Evolutionary conservation across 1,140 invertebrate species (phyloP).

Genomic region (Meloidogyne hapla): DNA sequence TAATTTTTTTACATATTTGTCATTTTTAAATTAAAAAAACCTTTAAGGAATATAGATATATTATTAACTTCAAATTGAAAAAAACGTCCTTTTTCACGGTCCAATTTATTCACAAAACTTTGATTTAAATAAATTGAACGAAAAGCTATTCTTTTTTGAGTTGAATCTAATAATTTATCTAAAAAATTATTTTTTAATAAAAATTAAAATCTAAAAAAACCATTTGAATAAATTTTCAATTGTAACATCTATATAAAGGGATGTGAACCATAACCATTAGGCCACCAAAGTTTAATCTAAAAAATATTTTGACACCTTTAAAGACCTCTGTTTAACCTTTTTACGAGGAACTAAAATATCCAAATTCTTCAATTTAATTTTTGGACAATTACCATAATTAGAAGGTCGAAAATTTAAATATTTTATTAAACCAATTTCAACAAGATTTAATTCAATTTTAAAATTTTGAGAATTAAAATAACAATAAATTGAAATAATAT

Average conservation of each 20-base stretch:
- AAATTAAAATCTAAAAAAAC: not conserved
- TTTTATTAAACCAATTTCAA: not conserved
- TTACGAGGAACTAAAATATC: conserved; percentile 8
- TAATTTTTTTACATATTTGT: no score
- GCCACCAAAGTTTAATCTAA: conserved; percentile 78
- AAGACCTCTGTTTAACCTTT: no score
- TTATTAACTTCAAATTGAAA: conserved; percentile 89
- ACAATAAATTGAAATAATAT: not conserved
- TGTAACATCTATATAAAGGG: conserved; percentile 66
- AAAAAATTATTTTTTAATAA: not conserved
- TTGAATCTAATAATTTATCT: conserved; percentile 54
- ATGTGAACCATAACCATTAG: conserved; percentile 85
- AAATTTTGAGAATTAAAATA: not conserved
- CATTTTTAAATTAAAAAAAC: conserved; percentile 61
- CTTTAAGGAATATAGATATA: conserved; percentile 87
- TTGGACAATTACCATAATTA: not conserved
- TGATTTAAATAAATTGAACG: conserved; percentile 79
- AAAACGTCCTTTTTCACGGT: conserved; percentile 70
- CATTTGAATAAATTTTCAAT: conserved; percentile 16
- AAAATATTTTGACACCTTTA: no score
- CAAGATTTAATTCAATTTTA: not conserved
- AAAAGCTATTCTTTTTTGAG: conserved; percentile 75
- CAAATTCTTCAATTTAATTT: not conserved
- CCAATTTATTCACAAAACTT: conserved; percentile 68
- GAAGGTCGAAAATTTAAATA: not conserved